phyloP scores from a whole-genome alignment of 2,888 invertebrate genomes.

The Mythimna lalbum region DNA sequence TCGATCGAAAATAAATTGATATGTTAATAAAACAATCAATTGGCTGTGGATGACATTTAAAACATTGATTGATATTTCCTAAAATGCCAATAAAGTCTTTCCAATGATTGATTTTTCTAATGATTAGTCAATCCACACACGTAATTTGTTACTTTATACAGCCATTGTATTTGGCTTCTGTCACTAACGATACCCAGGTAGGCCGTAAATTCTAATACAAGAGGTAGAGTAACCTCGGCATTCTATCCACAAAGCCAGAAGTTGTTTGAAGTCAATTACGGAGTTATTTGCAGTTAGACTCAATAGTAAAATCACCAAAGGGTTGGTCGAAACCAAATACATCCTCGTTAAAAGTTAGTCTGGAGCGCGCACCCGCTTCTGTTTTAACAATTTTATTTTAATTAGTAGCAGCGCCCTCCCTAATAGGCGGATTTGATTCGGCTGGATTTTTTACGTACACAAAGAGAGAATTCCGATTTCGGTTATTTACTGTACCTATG shows the following conservation, averaged over 20 bases:
- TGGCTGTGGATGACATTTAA: constrained; percentile 18
- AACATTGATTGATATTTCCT: constrained; percentile 11
- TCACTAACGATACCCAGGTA: constrained; percentile 62
- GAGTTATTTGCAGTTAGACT: constrained; percentile 89
- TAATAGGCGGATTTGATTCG: constrained; percentile 85
- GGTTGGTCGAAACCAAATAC: constrained; percentile 89
- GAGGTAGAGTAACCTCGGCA: constrained; percentile 71
- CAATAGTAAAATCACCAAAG: constrained; percentile 90
- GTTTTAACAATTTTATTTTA: constrained; percentile 90
- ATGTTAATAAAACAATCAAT: constrained; percentile 8
- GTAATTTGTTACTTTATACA: constrained; percentile 38
- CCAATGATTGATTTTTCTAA: constrained; percentile 24
- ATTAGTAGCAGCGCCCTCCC: constrained; percentile 85
- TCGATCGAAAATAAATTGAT: constrained; percentile 12
- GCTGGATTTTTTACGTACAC: constrained; percentile 71
- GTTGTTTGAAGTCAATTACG: constrained; percentile 90
- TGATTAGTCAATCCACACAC: constrained; percentile 33
- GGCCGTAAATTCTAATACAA: constrained; percentile 54
- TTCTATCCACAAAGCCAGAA: constrained; percentile 81
- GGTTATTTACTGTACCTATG: constrained; percentile 14
- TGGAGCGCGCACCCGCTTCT: constrained; percentile 76
- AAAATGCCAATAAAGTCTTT: constrained; percentile 20
- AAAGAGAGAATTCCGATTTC: constrained; percentile 54
- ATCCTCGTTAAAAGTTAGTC: constrained; percentile 91
- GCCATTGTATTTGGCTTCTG: constrained; percentile 47